Conservation (phyloP, 2,797 vertebrate species). For the Phalanger gymnotis region DNA sequence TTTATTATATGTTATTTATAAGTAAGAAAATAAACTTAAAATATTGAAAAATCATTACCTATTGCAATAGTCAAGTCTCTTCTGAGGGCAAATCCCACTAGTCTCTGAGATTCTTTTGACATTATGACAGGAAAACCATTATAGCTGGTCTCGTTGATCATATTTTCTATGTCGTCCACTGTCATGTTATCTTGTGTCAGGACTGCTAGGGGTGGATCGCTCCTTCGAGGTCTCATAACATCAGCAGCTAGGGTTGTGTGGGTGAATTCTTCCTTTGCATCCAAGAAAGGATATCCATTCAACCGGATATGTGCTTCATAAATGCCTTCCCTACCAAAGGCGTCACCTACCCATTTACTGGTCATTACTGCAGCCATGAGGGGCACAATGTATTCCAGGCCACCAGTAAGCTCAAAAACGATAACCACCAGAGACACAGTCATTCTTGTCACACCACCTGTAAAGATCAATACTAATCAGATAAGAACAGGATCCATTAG, state of each 20-base stretch:
- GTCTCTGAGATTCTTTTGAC: conserved; percentile 97
- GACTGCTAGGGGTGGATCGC: conserved; percentile 93
- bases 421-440: conserved; percentile 98
- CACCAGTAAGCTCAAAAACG: conserved; percentile 98
- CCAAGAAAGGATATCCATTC: conserved; percentile 98
- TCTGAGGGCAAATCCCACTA: conserved; percentile 97
- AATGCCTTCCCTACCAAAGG: conserved; percentile 98
- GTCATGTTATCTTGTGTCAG: conserved; percentile 98
- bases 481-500: background rate
- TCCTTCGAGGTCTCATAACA: conserved; percentile 96
- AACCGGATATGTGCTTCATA: conserved; percentile 98
- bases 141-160: conserved; percentile 97
- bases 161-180: conserved; percentile 94
- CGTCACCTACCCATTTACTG: conserved; percentile 99
- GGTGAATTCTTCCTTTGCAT: conserved; percentile 98
- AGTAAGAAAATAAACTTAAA: conserved; percentile 16
- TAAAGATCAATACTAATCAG: conserved; percentile 56
- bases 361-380: conserved; percentile 99
- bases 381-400: conserved; percentile 98
- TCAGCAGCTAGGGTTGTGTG: conserved; percentile 96
- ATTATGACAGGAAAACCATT: conserved; percentile 99
- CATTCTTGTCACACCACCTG: conserved; percentile 99
- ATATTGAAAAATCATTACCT: conserved; percentile 81
- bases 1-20: too few relatives aligned
- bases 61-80: conserved; percentile 99